A percentile compares a stretch with the other conserved stretches of the same genome.
Conservation (phyloP, 2,797 vertebrate species). For the Anas capensis region DNA sequence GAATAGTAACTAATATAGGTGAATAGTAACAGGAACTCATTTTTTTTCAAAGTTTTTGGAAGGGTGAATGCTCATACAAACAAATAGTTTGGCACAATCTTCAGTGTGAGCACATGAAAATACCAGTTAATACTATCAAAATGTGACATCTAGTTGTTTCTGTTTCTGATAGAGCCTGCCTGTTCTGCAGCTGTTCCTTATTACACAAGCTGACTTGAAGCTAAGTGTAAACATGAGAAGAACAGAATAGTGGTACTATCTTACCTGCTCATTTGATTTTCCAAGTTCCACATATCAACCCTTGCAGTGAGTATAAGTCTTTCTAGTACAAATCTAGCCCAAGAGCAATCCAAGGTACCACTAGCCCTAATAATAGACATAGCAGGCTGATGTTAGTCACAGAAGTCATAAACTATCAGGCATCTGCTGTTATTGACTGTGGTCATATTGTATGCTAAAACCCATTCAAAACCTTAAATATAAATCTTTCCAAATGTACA, state of each 20-base stretch:
- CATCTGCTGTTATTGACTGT: neutral
- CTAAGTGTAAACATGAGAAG: conserved; percentile 13
- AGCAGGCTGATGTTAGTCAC: neutral
- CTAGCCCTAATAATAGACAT: neutral
- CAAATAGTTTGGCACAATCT: conserved; percentile 63
- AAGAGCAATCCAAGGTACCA: neutral
- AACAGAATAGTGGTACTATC: conserved; percentile 2
- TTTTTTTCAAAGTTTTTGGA: conserved; percentile 43
- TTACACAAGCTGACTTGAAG: conserved; percentile 43
- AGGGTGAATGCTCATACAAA: conserved; percentile 49
- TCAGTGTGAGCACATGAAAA: conserved; percentile 49
- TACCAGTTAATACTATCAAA: conserved; percentile 47
- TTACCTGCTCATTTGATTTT: conserved; percentile 29
- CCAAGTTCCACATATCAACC: neutral
- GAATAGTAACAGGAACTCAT: conserved; percentile 39
- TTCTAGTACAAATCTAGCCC: neutral
- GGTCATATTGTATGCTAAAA: neutral
- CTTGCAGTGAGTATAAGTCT: neutral
- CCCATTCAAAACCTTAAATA: neutral
- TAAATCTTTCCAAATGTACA: neutral
- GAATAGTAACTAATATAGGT: neutral
- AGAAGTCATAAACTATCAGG: neutral
- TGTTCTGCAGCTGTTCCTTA: conserved; percentile 38
- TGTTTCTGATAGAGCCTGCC: conserved; percentile 73
- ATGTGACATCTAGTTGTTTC: conserved; percentile 73